Conservation (phyloP, 2,888 invertebrate genomes). For the Isoperla grammatica region DNA sequence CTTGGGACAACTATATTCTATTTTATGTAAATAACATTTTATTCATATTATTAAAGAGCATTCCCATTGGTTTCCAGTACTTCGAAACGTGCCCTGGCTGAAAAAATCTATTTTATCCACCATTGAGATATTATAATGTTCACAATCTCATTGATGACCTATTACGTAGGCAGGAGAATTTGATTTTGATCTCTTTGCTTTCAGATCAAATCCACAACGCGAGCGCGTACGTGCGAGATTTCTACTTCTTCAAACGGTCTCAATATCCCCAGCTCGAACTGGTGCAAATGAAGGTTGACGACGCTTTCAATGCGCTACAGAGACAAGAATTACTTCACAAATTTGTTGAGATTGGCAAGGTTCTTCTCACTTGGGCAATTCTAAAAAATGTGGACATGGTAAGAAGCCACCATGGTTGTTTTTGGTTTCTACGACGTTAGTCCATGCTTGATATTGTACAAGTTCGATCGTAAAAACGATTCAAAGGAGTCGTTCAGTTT, state of each 20-base stretch:
- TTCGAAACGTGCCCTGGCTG: too few species aligned
- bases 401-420: too few species aligned
- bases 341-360: slow-evolving; percentile 96
- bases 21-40: too few species aligned
- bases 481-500: too few species aligned
- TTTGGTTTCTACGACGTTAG: neutral
- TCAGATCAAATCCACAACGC: slow-evolving; percentile 95
- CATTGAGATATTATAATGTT: too few species aligned
- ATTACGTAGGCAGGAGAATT: too few species aligned
- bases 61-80: too few species aligned
- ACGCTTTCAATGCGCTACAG: slow-evolving; percentile 85
- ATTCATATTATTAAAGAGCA: too few species aligned
- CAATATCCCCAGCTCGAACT: slow-evolving; percentile 96
- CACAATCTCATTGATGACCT: too few species aligned
- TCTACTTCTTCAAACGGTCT: slow-evolving; percentile 91
- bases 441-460: neutral
- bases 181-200: slow-evolving; percentile 31
- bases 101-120: too few species aligned
- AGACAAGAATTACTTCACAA: slow-evolving; percentile 87
- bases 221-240: slow-evolving; percentile 90
- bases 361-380: slow-evolving; percentile 85
- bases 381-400: slow-evolving; percentile 89
- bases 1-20: too few species aligned
- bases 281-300: slow-evolving; percentile 86
- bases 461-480: too few species aligned